These are phyloP conservation scores for Brachyalestes nurse DNA, from an alignment of 2,797 vertebrate genomes.

Conservation along the genomic window DNA sequence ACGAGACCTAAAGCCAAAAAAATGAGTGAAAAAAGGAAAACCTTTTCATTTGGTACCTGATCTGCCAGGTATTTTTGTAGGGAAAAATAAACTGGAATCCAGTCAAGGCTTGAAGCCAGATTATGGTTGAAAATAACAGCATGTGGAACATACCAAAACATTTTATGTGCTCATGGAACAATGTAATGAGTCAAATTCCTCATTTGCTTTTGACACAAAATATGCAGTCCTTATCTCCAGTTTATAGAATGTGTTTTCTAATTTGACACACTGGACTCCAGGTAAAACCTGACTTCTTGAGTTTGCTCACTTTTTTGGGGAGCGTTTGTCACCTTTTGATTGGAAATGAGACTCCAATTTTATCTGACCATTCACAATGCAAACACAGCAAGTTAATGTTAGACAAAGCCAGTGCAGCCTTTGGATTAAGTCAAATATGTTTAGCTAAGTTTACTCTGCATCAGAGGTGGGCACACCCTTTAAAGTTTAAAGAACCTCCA, in stretches of 20 bases:
- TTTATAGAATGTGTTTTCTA: slow-evolving; percentile 4
- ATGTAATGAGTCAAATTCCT: slow-evolving; percentile 29
- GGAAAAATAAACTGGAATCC: slow-evolving; percentile 9
- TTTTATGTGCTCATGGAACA: slow-evolving; percentile 31
- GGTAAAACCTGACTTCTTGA: slow-evolving; percentile 7
- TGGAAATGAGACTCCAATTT: not conserved
- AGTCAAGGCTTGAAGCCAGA: slow-evolving; percentile 27
- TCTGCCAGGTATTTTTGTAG: slow-evolving; percentile 23
- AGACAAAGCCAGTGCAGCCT: not conserved
- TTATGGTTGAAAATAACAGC: slow-evolving; percentile 36
- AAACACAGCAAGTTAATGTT: not conserved
- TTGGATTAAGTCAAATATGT: not conserved
- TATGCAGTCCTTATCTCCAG: slow-evolving; percentile 6
- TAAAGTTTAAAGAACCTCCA: too few relatives aligned
- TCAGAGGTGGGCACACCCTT: not conserved
- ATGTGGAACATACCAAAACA: slow-evolving; percentile 24
- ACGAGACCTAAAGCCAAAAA: slow-evolving; percentile 35
- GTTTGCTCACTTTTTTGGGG: slow-evolving; percentile 4
- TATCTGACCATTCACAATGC: not conserved
- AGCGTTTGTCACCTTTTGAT: not conserved
- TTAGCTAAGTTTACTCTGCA: slow-evolving; percentile 6
- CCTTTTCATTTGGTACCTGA: slow-evolving; percentile 24
- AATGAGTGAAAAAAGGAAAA: slow-evolving; percentile 9
- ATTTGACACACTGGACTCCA: not conserved
- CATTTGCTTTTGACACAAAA: slow-evolving; percentile 11